Evolutionary conservation across 1,140 invertebrate genomes (phyloP).

Genomic region (Thalassaphorura encarpata): DNA sequence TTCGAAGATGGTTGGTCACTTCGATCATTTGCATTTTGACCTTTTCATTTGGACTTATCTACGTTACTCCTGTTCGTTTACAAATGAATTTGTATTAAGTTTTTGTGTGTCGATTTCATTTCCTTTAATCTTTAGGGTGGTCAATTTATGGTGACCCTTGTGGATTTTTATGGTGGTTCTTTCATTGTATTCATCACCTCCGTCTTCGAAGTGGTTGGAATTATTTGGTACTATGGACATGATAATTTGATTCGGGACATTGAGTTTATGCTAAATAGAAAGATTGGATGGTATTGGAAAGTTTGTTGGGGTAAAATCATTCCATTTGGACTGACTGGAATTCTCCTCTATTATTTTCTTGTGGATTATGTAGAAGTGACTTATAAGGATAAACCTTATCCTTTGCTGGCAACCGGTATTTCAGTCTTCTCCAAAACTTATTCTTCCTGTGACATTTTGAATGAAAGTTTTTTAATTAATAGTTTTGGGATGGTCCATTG

Average conservation of each 20-base stretch:
- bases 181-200: too few relatives aligned
- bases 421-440: neutral
- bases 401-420: neutral
- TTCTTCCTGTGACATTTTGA: neutral
- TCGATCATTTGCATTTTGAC: constrained; percentile 45
- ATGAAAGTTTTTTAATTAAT: neutral
- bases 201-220: too few relatives aligned
- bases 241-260: constrained; percentile 61
- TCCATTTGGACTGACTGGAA: constrained; percentile 52
- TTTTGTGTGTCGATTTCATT: neutral
- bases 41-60: constrained; percentile 46
- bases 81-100: neutral
- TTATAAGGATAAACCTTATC: constrained; percentile 31
- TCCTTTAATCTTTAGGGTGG: constrained; percentile 71
- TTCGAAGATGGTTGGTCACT: constrained; percentile 52
- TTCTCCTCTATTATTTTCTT: constrained; percentile 56
- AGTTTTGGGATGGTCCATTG: constrained; percentile 3
- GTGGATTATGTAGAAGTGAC: constrained; percentile 45
- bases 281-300: constrained; percentile 63
- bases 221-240: constrained; percentile 42
- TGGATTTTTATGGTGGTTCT: too few relatives aligned
- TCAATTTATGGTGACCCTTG: constrained; percentile 69
- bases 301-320: constrained; percentile 64
- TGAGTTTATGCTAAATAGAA: constrained; percentile 62
- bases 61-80: constrained; percentile 6